phyloP scores from a whole-genome alignment of 2,888 invertebrate species.

The Athalia rosae region DNA sequence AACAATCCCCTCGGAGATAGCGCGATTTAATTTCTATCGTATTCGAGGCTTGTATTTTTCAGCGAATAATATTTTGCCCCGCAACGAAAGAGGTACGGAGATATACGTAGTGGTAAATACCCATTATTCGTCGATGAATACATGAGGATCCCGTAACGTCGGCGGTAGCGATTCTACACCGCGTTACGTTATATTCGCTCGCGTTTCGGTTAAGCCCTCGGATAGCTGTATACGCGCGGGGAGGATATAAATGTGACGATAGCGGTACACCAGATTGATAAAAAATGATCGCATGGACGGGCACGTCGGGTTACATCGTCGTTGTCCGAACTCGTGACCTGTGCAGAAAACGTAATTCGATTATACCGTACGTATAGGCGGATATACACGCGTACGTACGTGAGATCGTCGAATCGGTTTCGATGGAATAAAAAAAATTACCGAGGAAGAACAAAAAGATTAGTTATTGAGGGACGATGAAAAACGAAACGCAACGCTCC shows the following conservation, averaged over 20 bases:
- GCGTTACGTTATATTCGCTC: neutral
- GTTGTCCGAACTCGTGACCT: conserved; percentile 33
- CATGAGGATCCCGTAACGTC: conserved; percentile 17
- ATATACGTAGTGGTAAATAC: conserved; percentile 26
- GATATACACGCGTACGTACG: conserved; percentile 51
- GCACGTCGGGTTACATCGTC: conserved; percentile 36
- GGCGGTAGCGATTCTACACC: conserved; percentile 3
- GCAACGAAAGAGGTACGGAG: neutral
- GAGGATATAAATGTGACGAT: neutral
- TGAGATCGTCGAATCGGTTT: conserved; percentile 61
- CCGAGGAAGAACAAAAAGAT: conserved; percentile 8
- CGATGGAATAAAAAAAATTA: conserved; percentile 23
- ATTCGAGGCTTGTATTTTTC: neutral
- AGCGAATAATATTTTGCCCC: conserved; percentile 27
- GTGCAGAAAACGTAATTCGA: conserved; percentile 63
- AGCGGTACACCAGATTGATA: conserved; percentile 26
- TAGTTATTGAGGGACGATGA: neutral
- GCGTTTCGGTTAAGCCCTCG: conserved; percentile 31
- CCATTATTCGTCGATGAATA: conserved; percentile 32
- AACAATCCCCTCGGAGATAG: conserved; percentile 11
- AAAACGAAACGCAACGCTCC: conserved; percentile 41
- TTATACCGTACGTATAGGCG: conserved; percentile 60
- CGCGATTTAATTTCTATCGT: conserved; percentile 3
- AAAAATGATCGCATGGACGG: conserved; percentile 37
- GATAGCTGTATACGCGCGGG: conserved; percentile 6